Evolutionary conservation across 2,113 vertebrate genomes (phyloP).

Genomic region (Pantherophis guttatus): DNA sequence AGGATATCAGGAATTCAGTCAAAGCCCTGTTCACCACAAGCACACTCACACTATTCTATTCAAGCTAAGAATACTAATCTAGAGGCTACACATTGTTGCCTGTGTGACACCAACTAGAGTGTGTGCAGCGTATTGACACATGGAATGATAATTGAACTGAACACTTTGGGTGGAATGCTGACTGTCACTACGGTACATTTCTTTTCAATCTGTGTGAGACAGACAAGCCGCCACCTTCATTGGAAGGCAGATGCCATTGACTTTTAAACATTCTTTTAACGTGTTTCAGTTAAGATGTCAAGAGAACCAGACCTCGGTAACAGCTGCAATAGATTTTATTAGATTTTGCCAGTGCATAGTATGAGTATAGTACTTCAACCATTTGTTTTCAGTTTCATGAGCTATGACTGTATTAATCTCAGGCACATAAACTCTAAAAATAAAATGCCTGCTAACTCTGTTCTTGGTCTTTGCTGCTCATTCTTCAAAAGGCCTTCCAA

Average conservation of each 20-base stretch:
- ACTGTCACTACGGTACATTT: background rate
- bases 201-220: background rate
- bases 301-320: background rate
- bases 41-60: background rate
- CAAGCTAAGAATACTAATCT: background rate
- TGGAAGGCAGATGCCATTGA: background rate
- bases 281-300: background rate
- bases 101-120: background rate
- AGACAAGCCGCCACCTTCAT: background rate
- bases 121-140: background rate
- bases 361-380: background rate
- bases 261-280: background rate
- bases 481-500: background rate
- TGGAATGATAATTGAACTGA: background rate
- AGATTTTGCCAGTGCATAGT: background rate
- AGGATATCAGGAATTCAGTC: background rate
- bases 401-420: background rate
- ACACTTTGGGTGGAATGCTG: background rate
- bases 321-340: background rate
- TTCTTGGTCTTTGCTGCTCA: background rate
- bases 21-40: background rate
- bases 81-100: background rate
- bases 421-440: slow-evolving; percentile 13
- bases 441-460: background rate
- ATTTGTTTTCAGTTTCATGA: background rate